Base-by-base conservation (phyloP, 1,140 invertebrate species). In the Amphibalanus amphitrite region DNA sequence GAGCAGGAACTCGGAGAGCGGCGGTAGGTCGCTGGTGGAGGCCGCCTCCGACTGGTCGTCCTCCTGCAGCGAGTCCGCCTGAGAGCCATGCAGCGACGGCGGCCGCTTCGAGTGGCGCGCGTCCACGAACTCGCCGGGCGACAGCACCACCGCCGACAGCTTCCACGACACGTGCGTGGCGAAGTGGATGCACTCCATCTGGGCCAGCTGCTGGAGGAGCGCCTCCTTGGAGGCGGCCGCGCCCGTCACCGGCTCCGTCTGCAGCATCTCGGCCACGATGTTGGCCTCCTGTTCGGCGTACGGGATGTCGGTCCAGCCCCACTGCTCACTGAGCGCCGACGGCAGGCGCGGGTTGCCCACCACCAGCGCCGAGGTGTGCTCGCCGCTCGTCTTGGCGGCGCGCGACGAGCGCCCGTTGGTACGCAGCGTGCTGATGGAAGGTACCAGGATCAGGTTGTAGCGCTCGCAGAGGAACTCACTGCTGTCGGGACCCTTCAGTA, bases 161-260 rank as follows among this genome's bases (percentile, higher is more conserved):
- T 93, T 92, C 93, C 93, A 97, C 29, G 92, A 90, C 8, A 97
- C 86, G 77, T 96, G 93, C 0, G 91, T 91, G 0, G 93, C 91
- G 76, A 97, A 87, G 81, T 97, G 95, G 25, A 97, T 86, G 75
- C 91, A 93, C 79, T 96, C 93, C 4, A 93, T 92, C 72, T 91
- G 88, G 0, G 90, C 85, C 29, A 97, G 83, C 76, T 93, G 89
- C 8, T 88, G 84, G 3, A 97, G 76, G 20, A 97, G 87, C 0
- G 88, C 86, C 75, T 92, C 91, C 80, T 95, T 94, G 33, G 89
- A 93, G 33, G 93, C 93, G 82, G 79, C 78, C 17, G 76, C 73
- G 64, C 84, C 83, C 72, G 81, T 80, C 20, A 85, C 75, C 17
- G 83, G 79, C 69, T 90, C 88, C 15, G 90, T 88, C 73, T 93